These are phyloP conservation scores for Cebidichthys violaceus DNA, from an alignment of 2,113 vertebrate genomes.

Conservation along the genomic window DNA sequence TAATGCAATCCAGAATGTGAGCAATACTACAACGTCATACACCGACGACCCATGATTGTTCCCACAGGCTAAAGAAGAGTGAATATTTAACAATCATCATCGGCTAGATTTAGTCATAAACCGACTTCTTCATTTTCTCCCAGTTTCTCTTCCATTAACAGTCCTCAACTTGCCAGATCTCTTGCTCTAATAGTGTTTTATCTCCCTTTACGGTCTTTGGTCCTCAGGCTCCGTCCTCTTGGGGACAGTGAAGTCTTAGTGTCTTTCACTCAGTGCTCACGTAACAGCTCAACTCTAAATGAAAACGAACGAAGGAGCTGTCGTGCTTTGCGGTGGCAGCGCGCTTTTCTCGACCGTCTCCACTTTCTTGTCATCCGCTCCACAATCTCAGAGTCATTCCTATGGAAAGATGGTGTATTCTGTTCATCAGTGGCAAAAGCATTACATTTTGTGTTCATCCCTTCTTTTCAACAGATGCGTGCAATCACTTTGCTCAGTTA, in stretches of 20 bases:
- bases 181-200: slow-evolving; percentile 9
- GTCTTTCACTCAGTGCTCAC: slow-evolving; percentile 46
- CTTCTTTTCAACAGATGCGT: neutral
- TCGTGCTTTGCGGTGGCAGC: slow-evolving; percentile 27
- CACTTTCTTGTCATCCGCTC: neutral
- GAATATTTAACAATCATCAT: slow-evolving; percentile 1
- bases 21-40: neutral
- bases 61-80: neutral
- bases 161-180: slow-evolving; percentile 6
- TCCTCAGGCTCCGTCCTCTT: slow-evolving; percentile 16
- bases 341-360: slow-evolving; percentile 11
- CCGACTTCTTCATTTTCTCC: neutral
- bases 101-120: neutral
- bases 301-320: slow-evolving; percentile 47
- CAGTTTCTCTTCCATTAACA: slow-evolving; percentile 11
- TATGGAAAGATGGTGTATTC: neutral
- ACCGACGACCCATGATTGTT: slow-evolving; percentile 6
- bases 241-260: slow-evolving; percentile 29
- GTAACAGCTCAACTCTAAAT: slow-evolving; percentile 39
- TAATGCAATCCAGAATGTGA: neutral
- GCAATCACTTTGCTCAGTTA: neutral
- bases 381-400: neutral
- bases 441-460: neutral
- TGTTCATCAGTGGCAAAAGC: neutral
- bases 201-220: neutral